A percentile compares a stretch with the other conserved stretches of the same genome.
Conservation (phyloP, 2,888 invertebrate species). For the Chesias legatella region DNA sequence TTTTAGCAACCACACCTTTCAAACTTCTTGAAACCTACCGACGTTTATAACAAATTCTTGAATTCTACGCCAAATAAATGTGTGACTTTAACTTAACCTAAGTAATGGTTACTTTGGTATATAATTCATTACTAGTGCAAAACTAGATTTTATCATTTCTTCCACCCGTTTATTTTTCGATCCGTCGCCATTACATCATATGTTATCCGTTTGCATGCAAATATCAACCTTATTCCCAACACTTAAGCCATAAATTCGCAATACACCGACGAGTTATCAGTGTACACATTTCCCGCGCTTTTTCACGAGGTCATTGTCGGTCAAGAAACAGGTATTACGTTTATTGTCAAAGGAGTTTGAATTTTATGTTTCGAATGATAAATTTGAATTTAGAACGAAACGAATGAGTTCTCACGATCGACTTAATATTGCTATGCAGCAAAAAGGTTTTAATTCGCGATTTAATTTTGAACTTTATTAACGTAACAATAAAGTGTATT, state of each 20-base stretch:
- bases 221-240: not conserved
- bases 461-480: slow-evolving; percentile 14
- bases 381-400: slow-evolving; percentile 19
- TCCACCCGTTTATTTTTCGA: slow-evolving; percentile 17
- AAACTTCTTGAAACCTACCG: too few species aligned
- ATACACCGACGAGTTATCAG: slow-evolving; percentile 29
- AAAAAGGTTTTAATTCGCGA: slow-evolving; percentile 30
- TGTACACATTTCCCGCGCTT: slow-evolving; percentile 54
- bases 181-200: slow-evolving; percentile 24
- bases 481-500: slow-evolving; percentile 2
- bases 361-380: rapidly evolving
- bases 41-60: too few species aligned
- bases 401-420: slow-evolving; percentile 47
- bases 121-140: too few species aligned
- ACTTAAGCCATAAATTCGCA: slow-evolving; percentile 11
- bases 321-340: slow-evolving; percentile 64
- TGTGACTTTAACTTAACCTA: too few species aligned
- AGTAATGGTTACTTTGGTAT: too few species aligned
- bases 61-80: too few species aligned
- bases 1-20: too few species aligned
- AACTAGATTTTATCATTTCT: slow-evolving; percentile 6
- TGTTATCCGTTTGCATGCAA: slow-evolving; percentile 11
- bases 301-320: slow-evolving; percentile 69
- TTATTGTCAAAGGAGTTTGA: slow-evolving; percentile 15
- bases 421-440: slow-evolving; percentile 39